A percentile compares a stretch with the other conserved stretches of the same genome.
phyloP scores from a whole-genome alignment of 2,888 invertebrate genomes.

The Cataglyphis albicans region DNA sequence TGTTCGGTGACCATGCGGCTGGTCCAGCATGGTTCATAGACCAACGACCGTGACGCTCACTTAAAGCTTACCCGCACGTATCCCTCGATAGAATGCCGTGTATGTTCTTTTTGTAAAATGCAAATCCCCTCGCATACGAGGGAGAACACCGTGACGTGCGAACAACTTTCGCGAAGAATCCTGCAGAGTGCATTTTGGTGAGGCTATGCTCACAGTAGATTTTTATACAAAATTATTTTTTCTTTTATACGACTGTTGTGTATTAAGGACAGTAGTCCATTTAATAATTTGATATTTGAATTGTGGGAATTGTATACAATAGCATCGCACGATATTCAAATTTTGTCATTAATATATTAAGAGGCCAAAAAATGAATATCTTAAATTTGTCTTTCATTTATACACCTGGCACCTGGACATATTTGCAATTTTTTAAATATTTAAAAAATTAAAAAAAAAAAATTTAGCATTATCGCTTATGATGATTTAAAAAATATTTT shows the following conservation, averaged over 20 bases:
- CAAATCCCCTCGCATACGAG: slow-evolving; percentile 65
- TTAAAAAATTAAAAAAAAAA: not conserved
- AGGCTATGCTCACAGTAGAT: slow-evolving; percentile 41
- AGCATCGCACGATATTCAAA: slow-evolving; percentile 32
- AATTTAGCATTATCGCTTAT: not conserved
- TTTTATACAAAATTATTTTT: not conserved
- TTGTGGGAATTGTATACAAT: not conserved
- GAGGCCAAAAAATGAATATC: slow-evolving; percentile 54
- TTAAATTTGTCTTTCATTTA: slow-evolving; percentile 26
- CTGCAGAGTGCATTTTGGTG: slow-evolving; percentile 57
- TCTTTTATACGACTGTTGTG: not conserved
- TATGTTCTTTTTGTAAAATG: slow-evolving; percentile 70
- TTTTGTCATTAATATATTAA: slow-evolving; percentile 64
- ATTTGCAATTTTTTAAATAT: not conserved
- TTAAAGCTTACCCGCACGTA: slow-evolving; percentile 63
- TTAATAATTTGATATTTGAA: not conserved
- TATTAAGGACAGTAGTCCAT: not conserved
- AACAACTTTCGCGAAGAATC: slow-evolving; percentile 62
- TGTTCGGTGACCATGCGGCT: slow-evolving; percentile 61
- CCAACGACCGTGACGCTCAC: slow-evolving; percentile 56
- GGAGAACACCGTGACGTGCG: slow-evolving; percentile 65
- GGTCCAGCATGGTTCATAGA: slow-evolving; percentile 66
- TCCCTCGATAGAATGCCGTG: slow-evolving; percentile 62
- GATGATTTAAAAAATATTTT: not conserved
- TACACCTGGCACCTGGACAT: not conserved